Evolutionary conservation across 2,797 vertebrate species (phyloP), one percentile per base, ranked within the genome.

Genomic region (Hydrocynus forskahlii): DNA sequence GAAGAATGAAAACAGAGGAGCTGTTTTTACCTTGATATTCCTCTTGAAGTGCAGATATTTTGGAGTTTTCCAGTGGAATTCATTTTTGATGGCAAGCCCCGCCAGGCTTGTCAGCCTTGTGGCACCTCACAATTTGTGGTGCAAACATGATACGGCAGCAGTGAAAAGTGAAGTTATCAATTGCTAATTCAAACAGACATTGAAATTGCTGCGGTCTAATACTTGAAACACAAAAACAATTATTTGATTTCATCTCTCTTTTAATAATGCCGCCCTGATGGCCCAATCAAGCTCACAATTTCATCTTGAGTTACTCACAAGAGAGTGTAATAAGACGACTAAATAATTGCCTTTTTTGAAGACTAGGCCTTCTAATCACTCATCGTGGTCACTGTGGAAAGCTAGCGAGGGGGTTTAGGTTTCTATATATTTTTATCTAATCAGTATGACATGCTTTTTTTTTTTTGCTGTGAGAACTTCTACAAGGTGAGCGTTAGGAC

Each of bases 111-210:
- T 82, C 74, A 77, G 71, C 80, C 69, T 54, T 79, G 80, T 35
- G 85, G 82, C 67, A 72, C 72, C 83, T 85, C 79, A 45, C 86
- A 85, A 88, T 88, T 82, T 84, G 87, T 84, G 83, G 83, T 3
- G 83, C 84, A 86, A 92, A 93, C 85, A 83, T 88, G 91, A 93
- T 93, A 89, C 78, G 60, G 83, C 63, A 86, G 78, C 80, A 9
- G 83, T 79, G 63, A 85, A 86, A 80, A 79, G 78, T 86, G 85
- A 88, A 64, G 75, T 89, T 89, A 91, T 91, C 89, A 87, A 84
- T 81, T 84, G 81, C 85, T 92, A 87, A 94, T 90, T 86, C 62
- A 86, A 92, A 86, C 64, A 73, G 89, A 92, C 88, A 76, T 81
- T 60, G 75, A 88, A 86, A 89, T 90, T 87, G 83, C 89, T 86